phyloP scores from a whole-genome alignment of 2,888 invertebrate species.

The Steromphala cineraria region DNA sequence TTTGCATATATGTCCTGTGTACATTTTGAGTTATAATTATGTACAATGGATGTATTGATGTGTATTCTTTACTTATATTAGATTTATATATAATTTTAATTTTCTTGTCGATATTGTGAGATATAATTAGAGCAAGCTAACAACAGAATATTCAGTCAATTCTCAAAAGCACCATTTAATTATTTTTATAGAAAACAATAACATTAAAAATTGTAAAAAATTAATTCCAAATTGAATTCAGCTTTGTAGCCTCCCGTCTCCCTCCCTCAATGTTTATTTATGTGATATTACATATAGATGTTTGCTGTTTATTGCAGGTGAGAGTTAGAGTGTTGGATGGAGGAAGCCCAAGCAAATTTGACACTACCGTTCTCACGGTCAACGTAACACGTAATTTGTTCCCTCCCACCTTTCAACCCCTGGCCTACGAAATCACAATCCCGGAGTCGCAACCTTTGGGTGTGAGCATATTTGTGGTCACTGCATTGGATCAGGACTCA shows the following conservation, averaged over 20 bases:
- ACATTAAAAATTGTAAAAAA: too few species aligned
- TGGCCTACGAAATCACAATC: constrained; percentile 48
- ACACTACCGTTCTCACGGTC: constrained; percentile 37
- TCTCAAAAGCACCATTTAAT: too few species aligned
- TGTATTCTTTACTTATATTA: too few species aligned
- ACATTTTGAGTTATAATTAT: too few species aligned
- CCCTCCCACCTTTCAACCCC: constrained; percentile 59
- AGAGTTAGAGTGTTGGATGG: constrained; percentile 26
- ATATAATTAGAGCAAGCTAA: too few species aligned
- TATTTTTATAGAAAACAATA: too few species aligned
- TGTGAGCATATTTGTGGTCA: constrained; percentile 42
- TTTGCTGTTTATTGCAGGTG: neutral
- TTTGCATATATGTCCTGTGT: too few species aligned
- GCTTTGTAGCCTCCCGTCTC: neutral
- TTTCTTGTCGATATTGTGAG: too few species aligned
- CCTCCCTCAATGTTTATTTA: neutral
- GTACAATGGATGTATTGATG: too few species aligned
- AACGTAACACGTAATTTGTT: constrained; percentile 54
- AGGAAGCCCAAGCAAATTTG: constrained; percentile 28
- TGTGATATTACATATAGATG: too few species aligned
- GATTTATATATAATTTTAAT: too few species aligned
- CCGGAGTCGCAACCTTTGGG: constrained; percentile 41
- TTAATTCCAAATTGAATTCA: neutral
- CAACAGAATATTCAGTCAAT: too few species aligned
- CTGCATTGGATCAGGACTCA: constrained; percentile 47